phyloP scores from a whole-genome alignment of 2,113 vertebrate species.

The Rhinogobius similis region DNA sequence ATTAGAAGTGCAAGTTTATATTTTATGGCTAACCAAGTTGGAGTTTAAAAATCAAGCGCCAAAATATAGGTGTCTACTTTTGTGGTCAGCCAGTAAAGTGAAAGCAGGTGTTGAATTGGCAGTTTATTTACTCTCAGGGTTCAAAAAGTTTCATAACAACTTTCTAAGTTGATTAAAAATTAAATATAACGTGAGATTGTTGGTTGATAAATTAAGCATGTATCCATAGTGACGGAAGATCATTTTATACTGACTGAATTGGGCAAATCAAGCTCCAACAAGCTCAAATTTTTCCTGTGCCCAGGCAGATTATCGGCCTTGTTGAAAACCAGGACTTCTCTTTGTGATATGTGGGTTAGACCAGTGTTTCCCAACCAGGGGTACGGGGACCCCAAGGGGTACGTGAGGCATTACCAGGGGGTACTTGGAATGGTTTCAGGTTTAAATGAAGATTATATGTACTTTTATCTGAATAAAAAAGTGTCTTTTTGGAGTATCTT shows the following conservation, averaged over 20 bases:
- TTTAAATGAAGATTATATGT: no score
- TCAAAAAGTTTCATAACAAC: conserved; percentile 11
- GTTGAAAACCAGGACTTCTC: no score
- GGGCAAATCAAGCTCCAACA: neutral
- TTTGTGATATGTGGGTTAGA: no score
- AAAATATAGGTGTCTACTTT: conserved; percentile 26
- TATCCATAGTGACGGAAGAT: no score
- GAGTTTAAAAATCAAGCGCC: conserved; percentile 16
- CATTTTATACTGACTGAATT: no score
- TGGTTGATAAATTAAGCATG: neutral
- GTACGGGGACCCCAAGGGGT: no score
- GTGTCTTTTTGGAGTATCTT: no score
- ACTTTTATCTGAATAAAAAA: no score
- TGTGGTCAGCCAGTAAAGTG: conserved; percentile 37
- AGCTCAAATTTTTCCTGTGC: neutral
- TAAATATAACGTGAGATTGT: neutral
- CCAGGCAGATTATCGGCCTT: no score
- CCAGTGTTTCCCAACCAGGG: no score
- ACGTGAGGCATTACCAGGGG: no score
- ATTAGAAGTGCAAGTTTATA: conserved; percentile 15
- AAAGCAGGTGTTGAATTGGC: conserved; percentile 50
- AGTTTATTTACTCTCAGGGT: conserved; percentile 29
- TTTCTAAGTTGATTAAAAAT: neutral
- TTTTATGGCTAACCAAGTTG: conserved; percentile 14
- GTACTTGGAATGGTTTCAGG: no score